These are phyloP conservation scores for Herpetotheres cachinnans DNA, from an alignment of 2,113 vertebrate species.

Conservation along the genomic window DNA sequence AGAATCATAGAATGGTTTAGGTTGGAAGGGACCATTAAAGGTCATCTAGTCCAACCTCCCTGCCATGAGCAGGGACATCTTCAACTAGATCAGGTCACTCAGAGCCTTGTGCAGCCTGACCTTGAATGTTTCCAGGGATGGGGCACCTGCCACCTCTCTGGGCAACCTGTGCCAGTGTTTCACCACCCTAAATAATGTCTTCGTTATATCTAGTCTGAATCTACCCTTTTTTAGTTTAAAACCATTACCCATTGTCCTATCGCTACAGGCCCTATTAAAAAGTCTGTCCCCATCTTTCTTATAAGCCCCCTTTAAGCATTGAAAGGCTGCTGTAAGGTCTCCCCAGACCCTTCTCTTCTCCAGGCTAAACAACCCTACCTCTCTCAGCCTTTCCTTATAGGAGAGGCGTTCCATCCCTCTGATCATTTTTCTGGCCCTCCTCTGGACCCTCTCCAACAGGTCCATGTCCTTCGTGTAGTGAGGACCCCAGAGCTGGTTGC, in stretches of 20 bases:
- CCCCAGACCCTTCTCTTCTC: too few relatives aligned
- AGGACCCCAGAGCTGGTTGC: too few relatives aligned
- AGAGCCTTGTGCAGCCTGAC: not conserved
- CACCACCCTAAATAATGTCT: not conserved
- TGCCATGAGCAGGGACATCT: not conserved
- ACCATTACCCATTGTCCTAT: not conserved
- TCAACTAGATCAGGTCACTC: not conserved
- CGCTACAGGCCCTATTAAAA: not conserved
- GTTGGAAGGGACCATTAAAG: not conserved
- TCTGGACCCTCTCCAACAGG: accelerated
- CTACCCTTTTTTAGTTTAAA: not conserved
- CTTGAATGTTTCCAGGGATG: not conserved
- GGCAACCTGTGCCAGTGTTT: not conserved
- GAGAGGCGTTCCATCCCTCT: not conserved
- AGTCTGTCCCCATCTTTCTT: not conserved
- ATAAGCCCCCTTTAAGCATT: not conserved
- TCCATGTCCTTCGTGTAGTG: not conserved
- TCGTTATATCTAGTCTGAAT: not conserved
- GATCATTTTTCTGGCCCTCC: not conserved
- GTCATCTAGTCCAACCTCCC: not conserved
- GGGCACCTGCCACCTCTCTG: not conserved
- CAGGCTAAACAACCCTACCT: not conserved
- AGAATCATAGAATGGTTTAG: not conserved
- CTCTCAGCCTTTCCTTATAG: not conserved
- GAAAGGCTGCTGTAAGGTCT: not conserved